Evolutionary conservation across 2,888 invertebrate genomes (phyloP).

Genomic region (Aethes cnicana): DNA sequence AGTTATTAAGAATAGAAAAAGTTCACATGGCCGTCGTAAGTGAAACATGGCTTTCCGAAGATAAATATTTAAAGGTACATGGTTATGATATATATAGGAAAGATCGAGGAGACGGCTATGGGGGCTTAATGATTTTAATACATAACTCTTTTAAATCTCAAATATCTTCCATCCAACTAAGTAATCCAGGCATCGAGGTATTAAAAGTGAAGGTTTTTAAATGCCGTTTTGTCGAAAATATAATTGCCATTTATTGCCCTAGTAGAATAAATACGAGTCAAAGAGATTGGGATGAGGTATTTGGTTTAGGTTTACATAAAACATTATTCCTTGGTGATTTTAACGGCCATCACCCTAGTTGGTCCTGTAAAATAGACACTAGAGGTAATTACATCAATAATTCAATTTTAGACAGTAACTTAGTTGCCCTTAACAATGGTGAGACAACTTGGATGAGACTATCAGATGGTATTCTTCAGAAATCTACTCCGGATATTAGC

Average conservation of each 20-base stretch:
- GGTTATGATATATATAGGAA: constrained; percentile 26
- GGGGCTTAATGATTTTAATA: constrained; percentile 37
- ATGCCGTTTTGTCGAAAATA: constrained; percentile 33
- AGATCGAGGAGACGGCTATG: constrained; percentile 37
- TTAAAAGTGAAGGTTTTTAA: constrained; percentile 35
- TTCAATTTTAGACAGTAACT: constrained; percentile 26
- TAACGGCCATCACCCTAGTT: constrained; percentile 39
- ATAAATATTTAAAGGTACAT: background rate
- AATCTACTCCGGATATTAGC: constrained; percentile 37
- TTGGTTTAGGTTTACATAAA: constrained; percentile 31
- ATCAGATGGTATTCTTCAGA: constrained; percentile 32
- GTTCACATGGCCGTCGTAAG: background rate
- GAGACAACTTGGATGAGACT: constrained; percentile 32
- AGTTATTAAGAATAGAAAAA: background rate
- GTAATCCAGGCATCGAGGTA: constrained; percentile 33
- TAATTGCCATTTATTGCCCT: constrained; percentile 38
- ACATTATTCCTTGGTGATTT: constrained; percentile 38
- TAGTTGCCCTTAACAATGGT: constrained; percentile 33
- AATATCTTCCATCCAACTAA: background rate
- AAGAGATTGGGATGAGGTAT: constrained; percentile 38
- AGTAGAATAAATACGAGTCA: constrained; percentile 17
- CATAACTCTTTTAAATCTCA: constrained; percentile 36
- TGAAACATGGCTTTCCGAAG: background rate
- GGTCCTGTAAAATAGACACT: constrained; percentile 38
- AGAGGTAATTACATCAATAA: constrained; percentile 38